Evolutionary conservation across 2,797 vertebrate genomes (phyloP), one percentile per base, ranked within the genome.

Genomic region (Loris lydekkerianus): DNA sequence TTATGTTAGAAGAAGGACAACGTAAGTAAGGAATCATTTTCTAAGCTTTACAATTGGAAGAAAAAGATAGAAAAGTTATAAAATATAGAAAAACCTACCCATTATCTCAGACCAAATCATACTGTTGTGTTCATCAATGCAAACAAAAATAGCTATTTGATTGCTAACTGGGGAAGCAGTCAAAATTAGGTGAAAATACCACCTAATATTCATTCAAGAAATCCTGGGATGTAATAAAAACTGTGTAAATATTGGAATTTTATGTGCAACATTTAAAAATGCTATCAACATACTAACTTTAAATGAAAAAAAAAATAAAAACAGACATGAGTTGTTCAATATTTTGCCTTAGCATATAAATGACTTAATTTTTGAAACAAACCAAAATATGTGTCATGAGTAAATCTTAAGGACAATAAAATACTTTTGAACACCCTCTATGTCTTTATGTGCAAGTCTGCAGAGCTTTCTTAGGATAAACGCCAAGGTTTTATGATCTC

Each of bases 171-270:
- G 10, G 86, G 15, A 93, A 69, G 20, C 34, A 94, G 46, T 76
- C 70, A 97, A 58, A 90, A 75, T 90, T 34, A 34, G 34, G 60
- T 86, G 85, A 96, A 95, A 95, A 91, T 77, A 61, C 15, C 0
- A 80, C 70, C 58, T 92, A 69, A 96, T 43, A 85, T 65, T 7
- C 67, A 90, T 77, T 95, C 8, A 92, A 93, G 49, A 97, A 97
- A 84, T 93, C 20, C 49, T 92, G 27, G 34, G n/a, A 92, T 86
- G 5, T 97, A 97, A 96, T 63, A 94, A 97, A 93, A 96, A 72
- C 70, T 96, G 63, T 86, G 80, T 94, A 98, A 97, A 97, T 97
- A 82, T 81, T 96, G 65, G 34, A 96, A 88, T 89, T 0, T 0
- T 46, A 31, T 65, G 72, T 43, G 76, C 78, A 87, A 89, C 95